Evolutionary conservation across 2,888 invertebrate genomes (phyloP).

Genomic region (Diaphora mendica): DNA sequence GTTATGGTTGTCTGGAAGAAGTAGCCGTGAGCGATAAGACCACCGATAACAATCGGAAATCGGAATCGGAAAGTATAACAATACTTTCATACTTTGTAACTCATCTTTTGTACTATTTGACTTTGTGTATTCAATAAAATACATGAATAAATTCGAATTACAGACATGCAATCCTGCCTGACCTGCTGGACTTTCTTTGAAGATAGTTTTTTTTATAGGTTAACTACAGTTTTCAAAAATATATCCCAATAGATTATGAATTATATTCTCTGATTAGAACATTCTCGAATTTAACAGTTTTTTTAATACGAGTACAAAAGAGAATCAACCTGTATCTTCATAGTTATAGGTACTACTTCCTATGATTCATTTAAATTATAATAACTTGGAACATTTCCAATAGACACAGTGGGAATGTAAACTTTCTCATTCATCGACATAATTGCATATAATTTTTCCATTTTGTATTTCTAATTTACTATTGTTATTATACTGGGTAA

Average conservation of each 20-base stretch:
- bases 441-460: background rate
- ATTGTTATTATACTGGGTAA: background rate
- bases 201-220: too few species aligned
- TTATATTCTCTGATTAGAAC: background rate
- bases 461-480: background rate
- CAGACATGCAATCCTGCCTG: too few species aligned
- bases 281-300: background rate
- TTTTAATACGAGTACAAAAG: background rate
- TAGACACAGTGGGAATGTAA: constrained; percentile 6
- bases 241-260: background rate
- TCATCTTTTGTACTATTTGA: too few species aligned
- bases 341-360: background rate
- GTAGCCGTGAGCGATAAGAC: too few species aligned
- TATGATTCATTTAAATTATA: constrained; percentile 1
- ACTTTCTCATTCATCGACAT: background rate
- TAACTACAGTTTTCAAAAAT: too few species aligned
- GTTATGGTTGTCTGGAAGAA: too few species aligned
- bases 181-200: too few species aligned
- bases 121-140: too few species aligned
- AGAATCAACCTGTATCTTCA: constrained; percentile 1
- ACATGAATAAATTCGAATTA: too few species aligned
- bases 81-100: too few species aligned
- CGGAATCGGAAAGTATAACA: too few species aligned
- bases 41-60: too few species aligned
- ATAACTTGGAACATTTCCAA: background rate